phyloP scores from a whole-genome alignment of 2,888 invertebrate species.

The Platynereis dumerilii region DNA sequence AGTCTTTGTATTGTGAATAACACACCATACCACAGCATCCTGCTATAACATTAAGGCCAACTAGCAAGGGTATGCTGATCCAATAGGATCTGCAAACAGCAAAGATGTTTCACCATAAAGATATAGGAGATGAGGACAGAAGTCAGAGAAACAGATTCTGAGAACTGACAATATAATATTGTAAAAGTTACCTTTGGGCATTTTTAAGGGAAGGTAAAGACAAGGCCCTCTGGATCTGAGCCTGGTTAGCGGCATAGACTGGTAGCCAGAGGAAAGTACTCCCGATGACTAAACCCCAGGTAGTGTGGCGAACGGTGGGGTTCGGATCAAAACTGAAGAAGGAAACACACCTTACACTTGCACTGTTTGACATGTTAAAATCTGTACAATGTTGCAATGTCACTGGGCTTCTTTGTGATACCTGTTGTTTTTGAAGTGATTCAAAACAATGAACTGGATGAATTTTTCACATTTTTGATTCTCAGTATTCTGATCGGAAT shows the following conservation, averaged over 20 bases:
- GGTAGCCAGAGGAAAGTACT: constrained; percentile 91
- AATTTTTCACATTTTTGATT: too few relatives aligned
- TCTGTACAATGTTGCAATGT: too few relatives aligned
- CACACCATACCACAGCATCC: constrained; percentile 87
- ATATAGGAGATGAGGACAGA: too few relatives aligned
- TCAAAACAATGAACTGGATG: too few relatives aligned
- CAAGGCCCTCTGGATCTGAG: constrained; percentile 90
- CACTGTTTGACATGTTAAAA: too few relatives aligned
- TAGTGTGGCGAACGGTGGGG: constrained; percentile 84
- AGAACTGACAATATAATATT: too few relatives aligned
- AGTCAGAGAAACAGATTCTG: too few relatives aligned
- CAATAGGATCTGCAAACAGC: constrained; percentile 72
- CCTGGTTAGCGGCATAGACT: constrained; percentile 93
- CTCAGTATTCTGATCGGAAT: too few relatives aligned
- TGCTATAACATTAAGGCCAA: constrained; percentile 83
- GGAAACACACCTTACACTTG: too few relatives aligned
- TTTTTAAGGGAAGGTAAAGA: constrained; percentile 86
- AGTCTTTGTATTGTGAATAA: constrained; percentile 79
- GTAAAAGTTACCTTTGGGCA: constrained; percentile 77
- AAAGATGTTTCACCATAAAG: too few relatives aligned
- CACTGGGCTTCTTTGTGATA: too few relatives aligned
- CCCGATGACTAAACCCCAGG: constrained; percentile 83
- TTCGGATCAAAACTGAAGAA: constrained; percentile 73
- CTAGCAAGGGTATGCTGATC: constrained; percentile 77
- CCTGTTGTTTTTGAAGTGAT: too few relatives aligned